Evolutionary conservation across 2,113 vertebrate species (phyloP), one percentile per base, ranked within the genome.

Genomic region (Cisticola juncidis): DNA sequence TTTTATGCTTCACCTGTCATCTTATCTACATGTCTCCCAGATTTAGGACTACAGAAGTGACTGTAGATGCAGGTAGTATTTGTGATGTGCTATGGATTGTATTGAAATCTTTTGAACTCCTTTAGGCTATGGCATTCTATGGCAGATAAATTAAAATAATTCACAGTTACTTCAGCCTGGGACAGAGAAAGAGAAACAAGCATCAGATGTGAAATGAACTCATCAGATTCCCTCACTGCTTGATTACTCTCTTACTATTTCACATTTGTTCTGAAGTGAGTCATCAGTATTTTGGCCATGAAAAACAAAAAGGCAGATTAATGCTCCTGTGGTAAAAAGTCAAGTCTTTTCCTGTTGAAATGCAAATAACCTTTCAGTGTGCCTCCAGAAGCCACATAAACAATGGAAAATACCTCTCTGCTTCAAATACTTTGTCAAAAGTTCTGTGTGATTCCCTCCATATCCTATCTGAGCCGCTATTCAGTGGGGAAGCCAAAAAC

Each of bases 71-170:
- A 83, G 82, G 73, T 94, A 91, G 86, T 88, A 96, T 96, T 95
- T 97, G 97, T 96, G 96, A 90, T 96, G 77, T 56, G 62, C 40
- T 96, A 31, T 81, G 71, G 90, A 94, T 96, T 97, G 80, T 95
- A 95, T 81, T 44, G 31, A 97, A 98, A 98, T 96, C 40, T 96
- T 97, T 96, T 97, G 62, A 97, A 97, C 85, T 97, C 71, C 96
- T 98, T 98, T 97, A 94, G 90, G 28, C 58, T 92, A 86, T 97
- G 95, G 91, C 86, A 96, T 96, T 97, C 96, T 97, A 85, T 97
- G 96, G 73, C 83, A 97, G 94, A 97, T 97, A 97, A 98, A 97
- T 98, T 98, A 97, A 98, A 98, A 97, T 97, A 95, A 97, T 97
- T 97, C 81, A 89, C 84, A 91, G 62, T 95, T 96, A 92, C 73